These are phyloP conservation scores for Ormyrus labotus DNA, from an alignment of 2,888 invertebrate species.

Conservation along the genomic window DNA sequence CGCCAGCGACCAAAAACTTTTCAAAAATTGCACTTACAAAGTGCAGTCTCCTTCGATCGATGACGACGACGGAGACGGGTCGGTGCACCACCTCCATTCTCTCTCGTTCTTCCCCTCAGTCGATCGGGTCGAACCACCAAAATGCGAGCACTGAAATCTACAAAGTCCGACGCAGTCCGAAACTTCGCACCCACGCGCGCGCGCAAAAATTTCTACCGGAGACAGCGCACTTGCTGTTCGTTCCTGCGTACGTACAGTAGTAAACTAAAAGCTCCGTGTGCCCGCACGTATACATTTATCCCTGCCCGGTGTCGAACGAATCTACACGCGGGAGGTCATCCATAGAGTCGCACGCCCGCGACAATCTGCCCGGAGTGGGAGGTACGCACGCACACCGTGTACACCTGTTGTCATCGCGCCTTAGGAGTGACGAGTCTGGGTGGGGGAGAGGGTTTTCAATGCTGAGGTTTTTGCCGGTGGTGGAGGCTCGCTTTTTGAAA, in stretches of 20 bases:
- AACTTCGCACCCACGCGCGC: neutral
- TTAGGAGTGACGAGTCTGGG: neutral
- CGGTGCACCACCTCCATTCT: slow-evolving; percentile 67
- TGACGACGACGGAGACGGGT: slow-evolving; percentile 61
- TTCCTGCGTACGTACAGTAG: slow-evolving; percentile 48
- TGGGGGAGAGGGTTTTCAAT: too few relatives aligned
- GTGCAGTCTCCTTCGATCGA: slow-evolving; percentile 59
- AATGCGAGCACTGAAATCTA: neutral
- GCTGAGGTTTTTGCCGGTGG: too few relatives aligned
- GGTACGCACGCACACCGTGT: slow-evolving; percentile 55
- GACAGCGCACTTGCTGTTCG: slow-evolving; percentile 58
- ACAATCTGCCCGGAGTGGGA: slow-evolving; percentile 47
- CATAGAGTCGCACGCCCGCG: slow-evolving; percentile 55
- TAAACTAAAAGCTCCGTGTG: slow-evolving; percentile 71
- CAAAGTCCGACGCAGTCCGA: neutral
- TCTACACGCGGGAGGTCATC: slow-evolving; percentile 72
- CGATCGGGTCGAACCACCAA: slow-evolving; percentile 34
- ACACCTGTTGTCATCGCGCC: slow-evolving; percentile 64
- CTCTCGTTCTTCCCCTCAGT: neutral
- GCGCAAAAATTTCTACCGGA: slow-evolving; percentile 5
- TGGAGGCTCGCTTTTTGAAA: too few relatives aligned
- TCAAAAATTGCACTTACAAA: slow-evolving; percentile 64
- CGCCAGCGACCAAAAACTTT: too few relatives aligned
- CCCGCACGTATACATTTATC: slow-evolving; percentile 74
- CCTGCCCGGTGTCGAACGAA: slow-evolving; percentile 71